These are phyloP conservation scores for Montipora capricornis DNA, from an alignment of 64 coral and sea anemone species.

Conservation along the genomic window DNA sequence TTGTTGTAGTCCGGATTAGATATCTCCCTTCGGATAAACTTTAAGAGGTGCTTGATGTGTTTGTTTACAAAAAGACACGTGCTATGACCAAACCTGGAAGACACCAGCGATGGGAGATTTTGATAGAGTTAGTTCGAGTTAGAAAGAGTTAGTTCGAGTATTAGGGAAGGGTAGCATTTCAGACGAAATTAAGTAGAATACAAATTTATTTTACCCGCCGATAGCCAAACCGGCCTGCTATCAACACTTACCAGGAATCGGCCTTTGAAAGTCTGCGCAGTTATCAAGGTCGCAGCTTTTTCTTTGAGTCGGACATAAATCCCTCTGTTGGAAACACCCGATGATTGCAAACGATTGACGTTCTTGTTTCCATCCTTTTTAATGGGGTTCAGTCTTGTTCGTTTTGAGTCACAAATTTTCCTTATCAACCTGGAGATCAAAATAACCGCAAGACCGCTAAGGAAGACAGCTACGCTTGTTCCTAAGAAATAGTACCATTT, in stretches of 20 bases:
- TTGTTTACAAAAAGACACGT: too few species aligned
- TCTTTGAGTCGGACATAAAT: slow-evolving; percentile 84
- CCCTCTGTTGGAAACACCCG: slow-evolving; percentile 43
- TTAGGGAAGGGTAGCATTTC: too few species aligned
- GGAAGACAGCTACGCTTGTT: slow-evolving; percentile 78
- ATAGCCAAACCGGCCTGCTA: too few species aligned
- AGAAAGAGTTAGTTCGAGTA: too few species aligned
- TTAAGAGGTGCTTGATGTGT: too few species aligned
- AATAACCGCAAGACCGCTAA: slow-evolving; percentile 82
- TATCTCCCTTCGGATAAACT: too few species aligned
- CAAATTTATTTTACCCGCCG: too few species aligned
- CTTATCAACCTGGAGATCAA: slow-evolving; percentile 74
- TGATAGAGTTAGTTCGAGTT: too few species aligned
- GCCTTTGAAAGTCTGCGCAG: slow-evolving; percentile 92
- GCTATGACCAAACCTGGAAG: too few species aligned
- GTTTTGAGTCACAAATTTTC: slow-evolving; percentile 77
- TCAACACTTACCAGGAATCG: slow-evolving; percentile 82
- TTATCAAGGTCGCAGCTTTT: slow-evolving; percentile 80
- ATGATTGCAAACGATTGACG: neutral
- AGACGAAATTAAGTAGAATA: too few species aligned
- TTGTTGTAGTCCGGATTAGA: too few species aligned
- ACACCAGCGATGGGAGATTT: too few species aligned
- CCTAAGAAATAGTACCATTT: slow-evolving; percentile 95
- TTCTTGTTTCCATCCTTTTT: slow-evolving; percentile 52
- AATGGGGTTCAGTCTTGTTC: slow-evolving; percentile 63